A percentile compares a stretch with the other conserved stretches of the same genome.
phyloP scores from a whole-genome alignment of 2,888 invertebrate species.

The Andrena bucephala region DNA sequence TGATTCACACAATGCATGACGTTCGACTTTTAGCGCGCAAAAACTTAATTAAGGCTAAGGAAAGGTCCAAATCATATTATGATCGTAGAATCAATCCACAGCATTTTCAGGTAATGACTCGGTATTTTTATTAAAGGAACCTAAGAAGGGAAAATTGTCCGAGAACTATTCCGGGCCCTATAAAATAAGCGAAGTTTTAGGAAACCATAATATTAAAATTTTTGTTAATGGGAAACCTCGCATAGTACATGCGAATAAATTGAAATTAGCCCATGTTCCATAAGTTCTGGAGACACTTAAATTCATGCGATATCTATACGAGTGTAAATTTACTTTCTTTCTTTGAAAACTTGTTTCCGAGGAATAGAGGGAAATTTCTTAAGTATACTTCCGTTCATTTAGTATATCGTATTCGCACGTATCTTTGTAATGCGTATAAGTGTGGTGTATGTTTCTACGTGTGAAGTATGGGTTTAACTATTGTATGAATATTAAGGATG shows the following conservation, averaged over 20 bases:
- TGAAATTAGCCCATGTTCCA: slow-evolving; percentile 10
- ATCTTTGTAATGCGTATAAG: too few relatives aligned
- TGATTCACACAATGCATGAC: neutral
- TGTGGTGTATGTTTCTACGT: too few relatives aligned
- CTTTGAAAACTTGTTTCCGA: too few relatives aligned
- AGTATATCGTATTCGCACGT: too few relatives aligned
- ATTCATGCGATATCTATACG: neutral
- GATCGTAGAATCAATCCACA: slow-evolving; percentile 16
- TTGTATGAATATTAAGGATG: neutral
- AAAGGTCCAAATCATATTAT: slow-evolving; percentile 15
- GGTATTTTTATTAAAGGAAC: slow-evolving; percentile 12
- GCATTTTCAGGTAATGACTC: neutral
- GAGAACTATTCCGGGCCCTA: slow-evolving; percentile 3
- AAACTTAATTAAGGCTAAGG: slow-evolving; percentile 7
- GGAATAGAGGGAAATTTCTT: too few relatives aligned
- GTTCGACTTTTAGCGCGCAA: neutral
- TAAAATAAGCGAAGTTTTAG: neutral
- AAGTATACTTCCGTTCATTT: too few relatives aligned
- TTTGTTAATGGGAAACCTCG: slow-evolving; percentile 10
- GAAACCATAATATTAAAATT: slow-evolving; percentile 16
- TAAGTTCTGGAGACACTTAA: neutral
- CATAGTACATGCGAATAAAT: neutral
- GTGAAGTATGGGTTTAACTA: neutral
- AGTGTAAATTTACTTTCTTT: neutral
- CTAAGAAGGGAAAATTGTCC: neutral